These are phyloP conservation scores for Labia minor DNA, from an alignment of 2,888 invertebrate genomes.

Conservation along the genomic window DNA sequence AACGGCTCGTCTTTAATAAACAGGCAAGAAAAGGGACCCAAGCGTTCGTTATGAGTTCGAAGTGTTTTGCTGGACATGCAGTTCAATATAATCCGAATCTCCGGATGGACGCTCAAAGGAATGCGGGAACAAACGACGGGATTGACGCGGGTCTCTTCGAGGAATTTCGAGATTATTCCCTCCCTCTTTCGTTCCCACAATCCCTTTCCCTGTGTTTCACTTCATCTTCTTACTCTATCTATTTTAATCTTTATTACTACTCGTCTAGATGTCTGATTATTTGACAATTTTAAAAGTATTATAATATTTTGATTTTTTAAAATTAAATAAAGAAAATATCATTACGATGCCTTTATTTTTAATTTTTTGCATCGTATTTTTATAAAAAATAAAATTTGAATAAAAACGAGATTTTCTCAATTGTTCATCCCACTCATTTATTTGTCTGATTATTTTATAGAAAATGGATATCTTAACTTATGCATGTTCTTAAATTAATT, in stretches of 20 bases:
- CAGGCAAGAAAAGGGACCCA: not conserved
- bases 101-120: not conserved
- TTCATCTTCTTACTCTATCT: too few species aligned
- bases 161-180: not conserved
- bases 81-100: conserved; percentile 13
- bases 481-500: too few species aligned
- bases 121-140: conserved; percentile 13
- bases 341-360: too few species aligned
- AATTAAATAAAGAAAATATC: too few species aligned
- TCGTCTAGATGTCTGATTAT: too few species aligned
- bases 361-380: not conserved
- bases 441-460: too few species aligned
- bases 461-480: too few species aligned
- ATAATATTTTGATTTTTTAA: too few species aligned
- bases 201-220: too few species aligned
- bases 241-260: too few species aligned
- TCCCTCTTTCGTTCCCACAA: not conserved
- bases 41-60: not conserved
- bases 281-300: too few species aligned
- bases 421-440: too few species aligned
- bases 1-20: not conserved
- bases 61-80: conserved; percentile 8
- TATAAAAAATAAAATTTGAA: not conserved
- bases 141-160: not conserved
- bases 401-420: not conserved